Percentiles rank a stretch among this genome's conserved stretches.
phyloP scores from a whole-genome alignment of 2,113 vertebrate genomes.

The Tinamus guttatus region DNA sequence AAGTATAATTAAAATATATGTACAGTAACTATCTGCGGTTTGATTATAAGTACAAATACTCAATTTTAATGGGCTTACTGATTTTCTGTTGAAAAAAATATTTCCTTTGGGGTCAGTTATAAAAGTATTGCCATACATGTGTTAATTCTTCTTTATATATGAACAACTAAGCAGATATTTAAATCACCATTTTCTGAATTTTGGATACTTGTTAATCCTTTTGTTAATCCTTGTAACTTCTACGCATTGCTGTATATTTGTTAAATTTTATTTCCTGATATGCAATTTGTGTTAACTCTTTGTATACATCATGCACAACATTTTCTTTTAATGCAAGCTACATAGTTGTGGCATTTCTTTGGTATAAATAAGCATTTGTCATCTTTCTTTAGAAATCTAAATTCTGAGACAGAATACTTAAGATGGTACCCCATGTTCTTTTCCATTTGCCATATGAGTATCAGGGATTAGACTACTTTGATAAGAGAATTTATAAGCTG shows the following conservation, averaged over 20 bases:
- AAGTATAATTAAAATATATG: constrained; percentile 3
- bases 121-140: not conserved
- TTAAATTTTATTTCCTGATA: not conserved
- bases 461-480: not conserved
- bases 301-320: fast-evolving
- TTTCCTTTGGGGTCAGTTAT: not conserved
- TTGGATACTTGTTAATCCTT: not conserved
- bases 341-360: not conserved
- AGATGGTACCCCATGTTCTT: not conserved
- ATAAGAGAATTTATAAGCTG: not conserved
- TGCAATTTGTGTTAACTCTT: not conserved
- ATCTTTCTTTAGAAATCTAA: not conserved
- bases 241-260: not conserved
- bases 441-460: not conserved
- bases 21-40: constrained; percentile 30
- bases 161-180: not conserved
- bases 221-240: not conserved
- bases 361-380: not conserved
- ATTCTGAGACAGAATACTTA: not conserved
- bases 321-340: not conserved
- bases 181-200: not conserved
- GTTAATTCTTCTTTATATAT: not conserved
- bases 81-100: not conserved
- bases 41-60: not conserved
- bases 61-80: not conserved